phyloP scores from a whole-genome alignment of 2,113 vertebrate species.

The Sarotherodon lohbergeri region DNA sequence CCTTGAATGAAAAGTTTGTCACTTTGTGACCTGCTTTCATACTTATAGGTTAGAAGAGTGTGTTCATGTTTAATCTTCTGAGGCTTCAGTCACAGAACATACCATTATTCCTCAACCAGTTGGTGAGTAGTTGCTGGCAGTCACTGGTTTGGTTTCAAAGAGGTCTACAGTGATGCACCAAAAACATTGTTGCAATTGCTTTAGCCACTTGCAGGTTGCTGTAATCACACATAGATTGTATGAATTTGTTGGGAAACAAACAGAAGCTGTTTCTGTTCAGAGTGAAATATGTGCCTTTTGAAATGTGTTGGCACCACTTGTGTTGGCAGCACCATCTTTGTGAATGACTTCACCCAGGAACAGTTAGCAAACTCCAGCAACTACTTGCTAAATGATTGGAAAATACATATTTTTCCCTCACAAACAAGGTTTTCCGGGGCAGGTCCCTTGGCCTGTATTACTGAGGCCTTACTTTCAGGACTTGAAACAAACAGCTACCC shows the following conservation, averaged over 20 bases:
- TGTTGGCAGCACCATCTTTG: not conserved
- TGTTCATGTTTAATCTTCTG: not conserved
- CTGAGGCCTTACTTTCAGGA: not conserved
- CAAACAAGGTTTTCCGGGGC: not conserved
- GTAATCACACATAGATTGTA: not conserved
- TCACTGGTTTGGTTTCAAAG: not conserved
- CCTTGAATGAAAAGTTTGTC: not conserved
- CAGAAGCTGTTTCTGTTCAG: not conserved
- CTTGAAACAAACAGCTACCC: not conserved
- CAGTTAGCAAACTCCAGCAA: not conserved
- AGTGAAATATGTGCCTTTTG: not conserved
- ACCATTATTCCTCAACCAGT: not conserved
- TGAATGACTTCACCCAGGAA: not conserved
- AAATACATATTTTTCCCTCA: not conserved
- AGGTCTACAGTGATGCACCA: not conserved
- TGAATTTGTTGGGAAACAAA: not conserved
- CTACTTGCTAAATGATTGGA: not conserved
- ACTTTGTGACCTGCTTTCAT: not conserved
- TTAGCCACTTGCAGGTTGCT: not conserved
- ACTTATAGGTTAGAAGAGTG: not conserved
- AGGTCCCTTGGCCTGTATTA: not conserved
- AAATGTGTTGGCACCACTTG: not conserved
- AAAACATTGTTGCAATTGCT: not conserved
- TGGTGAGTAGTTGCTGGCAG: not conserved
- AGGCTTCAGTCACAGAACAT: not conserved